These are phyloP conservation scores for Morphnarchus princeps DNA, from an alignment of 2,113 vertebrate genomes.

Conservation along the genomic window DNA sequence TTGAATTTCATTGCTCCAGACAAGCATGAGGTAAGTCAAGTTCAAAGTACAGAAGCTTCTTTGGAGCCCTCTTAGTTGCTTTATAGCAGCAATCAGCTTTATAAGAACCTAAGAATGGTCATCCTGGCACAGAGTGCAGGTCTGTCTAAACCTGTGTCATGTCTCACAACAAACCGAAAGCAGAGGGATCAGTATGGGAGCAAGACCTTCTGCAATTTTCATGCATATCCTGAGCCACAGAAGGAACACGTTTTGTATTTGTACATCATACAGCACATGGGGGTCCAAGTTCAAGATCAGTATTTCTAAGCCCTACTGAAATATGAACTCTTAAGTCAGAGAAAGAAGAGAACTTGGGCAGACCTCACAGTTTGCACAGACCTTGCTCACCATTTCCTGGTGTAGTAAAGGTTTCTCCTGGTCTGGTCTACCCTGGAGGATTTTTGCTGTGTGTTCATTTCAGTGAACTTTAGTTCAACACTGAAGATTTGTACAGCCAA, in stretches of 20 bases:
- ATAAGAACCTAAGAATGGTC: background rate
- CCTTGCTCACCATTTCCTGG: background rate
- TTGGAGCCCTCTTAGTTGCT: background rate
- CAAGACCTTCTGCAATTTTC: background rate
- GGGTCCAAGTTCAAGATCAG: background rate
- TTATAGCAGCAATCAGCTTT: background rate
- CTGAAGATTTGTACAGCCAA: background rate
- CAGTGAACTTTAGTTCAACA: background rate
- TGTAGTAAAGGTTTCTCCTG: background rate
- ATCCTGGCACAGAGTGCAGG: background rate
- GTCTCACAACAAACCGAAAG: background rate
- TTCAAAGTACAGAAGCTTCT: background rate
- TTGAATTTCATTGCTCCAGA: constrained; percentile 98
- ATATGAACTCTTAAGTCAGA: background rate
- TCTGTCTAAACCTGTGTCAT: background rate
- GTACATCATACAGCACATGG: background rate
- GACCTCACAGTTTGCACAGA: background rate
- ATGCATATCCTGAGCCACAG: background rate
- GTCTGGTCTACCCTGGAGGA: background rate
- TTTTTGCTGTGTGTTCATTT: background rate
- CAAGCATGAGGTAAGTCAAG: constrained; percentile 92
- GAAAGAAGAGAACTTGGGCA: background rate
- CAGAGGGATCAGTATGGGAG: background rate
- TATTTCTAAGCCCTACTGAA: background rate
- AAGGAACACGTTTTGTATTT: background rate